Evolutionary conservation across 2,888 invertebrate genomes (phyloP).

Genomic region (Nomada hirtipes): DNA sequence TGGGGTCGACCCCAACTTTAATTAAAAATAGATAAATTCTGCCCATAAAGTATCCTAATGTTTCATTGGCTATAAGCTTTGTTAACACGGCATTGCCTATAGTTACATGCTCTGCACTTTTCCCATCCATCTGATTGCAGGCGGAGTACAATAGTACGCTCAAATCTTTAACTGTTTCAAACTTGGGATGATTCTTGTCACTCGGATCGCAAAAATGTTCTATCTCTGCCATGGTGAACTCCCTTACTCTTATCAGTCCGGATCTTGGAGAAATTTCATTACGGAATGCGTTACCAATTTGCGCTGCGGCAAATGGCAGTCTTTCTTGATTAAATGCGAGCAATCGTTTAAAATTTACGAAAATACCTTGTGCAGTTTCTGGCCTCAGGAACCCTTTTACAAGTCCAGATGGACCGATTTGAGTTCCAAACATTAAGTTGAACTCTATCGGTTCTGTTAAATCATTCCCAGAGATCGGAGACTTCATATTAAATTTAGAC

Average conservation of each 20-base stretch:
- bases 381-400: slow-evolving; percentile 98
- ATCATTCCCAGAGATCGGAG: slow-evolving; percentile 97
- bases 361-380: slow-evolving; percentile 99
- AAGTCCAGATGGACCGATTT: slow-evolving; percentile 98
- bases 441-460: slow-evolving; percentile 98
- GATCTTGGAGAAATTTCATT: slow-evolving; percentile 99
- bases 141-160: slow-evolving; percentile 96
- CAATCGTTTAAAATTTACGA: slow-evolving; percentile 99
- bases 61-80: slow-evolving; percentile 97
- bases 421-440: slow-evolving; percentile 99
- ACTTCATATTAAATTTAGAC: slow-evolving; percentile 95
- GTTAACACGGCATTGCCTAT: slow-evolving; percentile 95
- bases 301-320: slow-evolving; percentile 98
- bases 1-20: slow-evolving; percentile 94
- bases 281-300: slow-evolving; percentile 99
- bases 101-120: slow-evolving; percentile 90
- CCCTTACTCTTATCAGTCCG: slow-evolving; percentile 97
- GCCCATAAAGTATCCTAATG: slow-evolving; percentile 98
- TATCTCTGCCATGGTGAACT: slow-evolving; percentile 99
- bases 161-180: slow-evolving; percentile 90
- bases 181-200: slow-evolving; percentile 96
- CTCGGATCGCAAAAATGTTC: slow-evolving; percentile 99
- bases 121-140: slow-evolving; percentile 98
- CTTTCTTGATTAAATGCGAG: slow-evolving; percentile 98
- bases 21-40: slow-evolving; percentile 95